Evolutionary conservation across 2,797 vertebrate species (phyloP), one percentile per base, ranked within the genome.

Genomic region (Takifugu rubripes): DNA sequence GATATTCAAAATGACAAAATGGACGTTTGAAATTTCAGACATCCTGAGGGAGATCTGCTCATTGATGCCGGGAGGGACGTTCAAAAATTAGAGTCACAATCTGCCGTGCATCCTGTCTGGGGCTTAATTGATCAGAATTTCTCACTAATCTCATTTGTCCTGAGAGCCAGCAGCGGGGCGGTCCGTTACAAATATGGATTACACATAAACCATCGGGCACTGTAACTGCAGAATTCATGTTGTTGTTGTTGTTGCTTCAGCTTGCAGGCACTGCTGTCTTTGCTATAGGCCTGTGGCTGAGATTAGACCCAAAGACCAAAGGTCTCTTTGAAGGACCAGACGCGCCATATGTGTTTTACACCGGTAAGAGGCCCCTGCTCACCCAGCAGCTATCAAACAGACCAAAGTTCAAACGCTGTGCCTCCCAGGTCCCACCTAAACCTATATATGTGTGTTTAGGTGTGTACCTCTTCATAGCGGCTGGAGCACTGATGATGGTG

Each of bases 401-500:
- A 57, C 17, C 2, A 42, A 49, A 45, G 15, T 10, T 42, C 24
- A 27, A 49, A 14, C 12, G 10, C 36, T 40, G 1, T 40, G 12
- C 36, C 14, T 40, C 9, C 9, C 36, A 40, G 36, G 36, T 40
- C 12, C 27, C 10, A 17, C 1, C 5, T 1, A 21, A 52, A 5
- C 43, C 16, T 54, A 33, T 1, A 21, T 65, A 5, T 67, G 3
- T 70, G 17, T 58, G 52, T 79, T 31, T 65, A 99, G 97, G 95
- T 57, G 93, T 98, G 31, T 98, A 98, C 65, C 93, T 98, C 75
- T 89, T 99, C 55, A 97, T 99, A 53, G 95, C 88, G 61, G 95
- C 93, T 11, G 97, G 97, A 31, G 94, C 94, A 1, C 89, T 99
- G 70, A 99, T 99, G 92, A 99, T 98, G 96, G 77, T 98, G 42